Evolutionary conservation across 1,140 invertebrate species (phyloP).

Genomic region (Anadara kagoshimensis): DNA sequence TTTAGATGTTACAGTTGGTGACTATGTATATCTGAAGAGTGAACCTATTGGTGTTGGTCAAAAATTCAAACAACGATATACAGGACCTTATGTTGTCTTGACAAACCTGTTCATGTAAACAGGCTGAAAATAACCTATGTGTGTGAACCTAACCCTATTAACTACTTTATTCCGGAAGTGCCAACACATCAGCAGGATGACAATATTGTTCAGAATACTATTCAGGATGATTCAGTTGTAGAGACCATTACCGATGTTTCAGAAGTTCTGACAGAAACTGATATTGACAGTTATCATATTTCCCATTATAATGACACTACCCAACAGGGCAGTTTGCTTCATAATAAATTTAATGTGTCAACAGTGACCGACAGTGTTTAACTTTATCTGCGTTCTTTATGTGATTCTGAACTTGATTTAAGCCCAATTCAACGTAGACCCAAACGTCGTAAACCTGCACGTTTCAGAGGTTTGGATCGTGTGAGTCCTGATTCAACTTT

Average conservation of each 20-base stretch:
- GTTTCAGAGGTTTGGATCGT: background rate
- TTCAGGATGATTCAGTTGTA: background rate
- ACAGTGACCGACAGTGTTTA: too few species aligned
- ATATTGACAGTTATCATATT: too few species aligned
- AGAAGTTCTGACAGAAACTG: background rate
- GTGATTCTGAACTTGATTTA: too few species aligned
- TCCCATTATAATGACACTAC: too few species aligned
- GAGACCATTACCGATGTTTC: background rate
- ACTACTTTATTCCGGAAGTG: background rate
- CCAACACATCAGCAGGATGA: background rate
- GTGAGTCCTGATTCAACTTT: background rate
- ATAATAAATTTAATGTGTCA: too few species aligned
- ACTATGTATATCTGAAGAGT: slow-evolving; percentile 2
- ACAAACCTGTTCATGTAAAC: slow-evolving; percentile 1
- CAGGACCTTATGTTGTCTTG: background rate
- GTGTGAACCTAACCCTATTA: background rate
- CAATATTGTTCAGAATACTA: background rate
- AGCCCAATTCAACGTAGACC: too few species aligned
- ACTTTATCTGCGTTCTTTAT: too few species aligned
- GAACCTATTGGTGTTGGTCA: background rate
- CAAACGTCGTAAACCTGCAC: background rate
- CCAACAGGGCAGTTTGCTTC: too few species aligned
- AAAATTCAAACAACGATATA: background rate
- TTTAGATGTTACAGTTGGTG: background rate
- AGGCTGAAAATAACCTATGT: background rate